Conservation (phyloP, 2,888 invertebrate species). For the Tortrix viridana region DNA sequence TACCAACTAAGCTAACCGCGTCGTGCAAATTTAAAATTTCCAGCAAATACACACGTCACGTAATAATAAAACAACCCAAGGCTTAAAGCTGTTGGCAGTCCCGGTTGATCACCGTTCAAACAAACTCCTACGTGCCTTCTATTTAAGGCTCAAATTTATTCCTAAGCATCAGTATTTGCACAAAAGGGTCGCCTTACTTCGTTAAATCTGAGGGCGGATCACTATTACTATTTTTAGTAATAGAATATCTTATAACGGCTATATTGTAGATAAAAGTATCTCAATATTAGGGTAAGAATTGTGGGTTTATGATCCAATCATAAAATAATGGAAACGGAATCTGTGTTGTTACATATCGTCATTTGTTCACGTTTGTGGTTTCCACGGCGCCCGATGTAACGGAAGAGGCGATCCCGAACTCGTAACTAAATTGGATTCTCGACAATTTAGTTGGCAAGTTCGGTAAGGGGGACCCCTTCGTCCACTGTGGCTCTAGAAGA, state of each 20-base stretch:
- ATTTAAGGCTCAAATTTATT: slow-evolving; percentile 22
- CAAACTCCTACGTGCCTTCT: slow-evolving; percentile 28
- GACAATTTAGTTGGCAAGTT: slow-evolving; percentile 17
- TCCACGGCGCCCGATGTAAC: slow-evolving; percentile 19
- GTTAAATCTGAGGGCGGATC: slow-evolving; percentile 20
- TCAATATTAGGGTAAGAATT: slow-evolving; percentile 1
- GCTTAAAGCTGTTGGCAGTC: slow-evolving; percentile 14
- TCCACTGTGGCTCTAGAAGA: no score
- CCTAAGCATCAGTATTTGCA: slow-evolving; percentile 20
- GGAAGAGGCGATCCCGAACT: background rate
- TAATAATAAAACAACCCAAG: slow-evolving; percentile 16
- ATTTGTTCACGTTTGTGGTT: slow-evolving; percentile 21
- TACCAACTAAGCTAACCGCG: no score
- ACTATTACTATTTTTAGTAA: slow-evolving; percentile 16
- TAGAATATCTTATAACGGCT: slow-evolving; percentile 18
- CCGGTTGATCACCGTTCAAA: slow-evolving; percentile 25
- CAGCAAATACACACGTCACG: slow-evolving; percentile 9
- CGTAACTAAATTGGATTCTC: slow-evolving; percentile 16
- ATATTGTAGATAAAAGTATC: background rate
- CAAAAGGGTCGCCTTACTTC: slow-evolving; percentile 26
- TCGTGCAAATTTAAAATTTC: slow-evolving; percentile 9
- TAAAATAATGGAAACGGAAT: slow-evolving; percentile 27
- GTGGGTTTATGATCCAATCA: slow-evolving; percentile 26
- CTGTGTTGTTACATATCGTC: slow-evolving; percentile 29
- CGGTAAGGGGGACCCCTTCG: slow-evolving; percentile 9